These are phyloP conservation scores for Drosophila malerkotliana DNA, from an alignment of 1,140 invertebrate species.

Conservation along the genomic window DNA sequence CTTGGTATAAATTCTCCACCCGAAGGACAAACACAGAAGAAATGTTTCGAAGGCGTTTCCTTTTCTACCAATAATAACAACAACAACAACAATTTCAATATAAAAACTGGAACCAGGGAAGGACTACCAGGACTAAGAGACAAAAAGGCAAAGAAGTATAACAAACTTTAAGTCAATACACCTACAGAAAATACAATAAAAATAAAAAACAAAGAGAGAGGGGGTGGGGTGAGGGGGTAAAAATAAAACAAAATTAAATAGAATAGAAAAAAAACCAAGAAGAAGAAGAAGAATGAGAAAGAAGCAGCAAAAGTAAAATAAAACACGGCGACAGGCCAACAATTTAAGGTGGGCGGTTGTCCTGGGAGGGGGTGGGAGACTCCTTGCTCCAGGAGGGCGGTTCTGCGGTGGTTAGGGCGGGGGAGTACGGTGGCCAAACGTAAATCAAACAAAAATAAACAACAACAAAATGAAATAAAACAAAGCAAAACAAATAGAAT, in stretches of 20 bases:
- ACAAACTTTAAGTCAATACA: slow-evolving; percentile 80
- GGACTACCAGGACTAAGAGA: slow-evolving; percentile 20
- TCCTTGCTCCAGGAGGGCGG: neutral
- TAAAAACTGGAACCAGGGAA: slow-evolving; percentile 34
- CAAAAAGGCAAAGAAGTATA: slow-evolving; percentile 75
- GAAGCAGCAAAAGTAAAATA: slow-evolving; percentile 64
- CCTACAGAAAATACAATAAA: slow-evolving; percentile 63
- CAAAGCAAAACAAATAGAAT: slow-evolving; percentile 79
- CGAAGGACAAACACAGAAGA: slow-evolving; percentile 52
- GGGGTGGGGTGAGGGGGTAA: slow-evolving; percentile 8
- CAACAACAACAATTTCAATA: slow-evolving; percentile 39
- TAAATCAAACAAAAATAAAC: slow-evolving; percentile 78
- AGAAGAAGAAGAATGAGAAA: slow-evolving; percentile 31
- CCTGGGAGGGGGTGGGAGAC: slow-evolving; percentile 8
- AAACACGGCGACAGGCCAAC: slow-evolving; percentile 56
- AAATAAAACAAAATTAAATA: slow-evolving; percentile 29
- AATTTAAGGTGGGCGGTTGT: slow-evolving; percentile 45
- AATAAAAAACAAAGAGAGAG: neutral
- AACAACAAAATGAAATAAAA: slow-evolving; percentile 55
- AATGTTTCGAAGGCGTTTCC: slow-evolving; percentile 71
- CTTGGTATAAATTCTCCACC: slow-evolving; percentile 27
- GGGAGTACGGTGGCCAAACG: slow-evolving; percentile 46
- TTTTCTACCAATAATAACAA: slow-evolving; percentile 48
- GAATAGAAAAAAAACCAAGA: slow-evolving; percentile 58
- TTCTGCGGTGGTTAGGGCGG: neutral